These are phyloP conservation scores for Atlantisia rogersi DNA, from an alignment of 2,113 vertebrate genomes.

Conservation along the genomic window DNA sequence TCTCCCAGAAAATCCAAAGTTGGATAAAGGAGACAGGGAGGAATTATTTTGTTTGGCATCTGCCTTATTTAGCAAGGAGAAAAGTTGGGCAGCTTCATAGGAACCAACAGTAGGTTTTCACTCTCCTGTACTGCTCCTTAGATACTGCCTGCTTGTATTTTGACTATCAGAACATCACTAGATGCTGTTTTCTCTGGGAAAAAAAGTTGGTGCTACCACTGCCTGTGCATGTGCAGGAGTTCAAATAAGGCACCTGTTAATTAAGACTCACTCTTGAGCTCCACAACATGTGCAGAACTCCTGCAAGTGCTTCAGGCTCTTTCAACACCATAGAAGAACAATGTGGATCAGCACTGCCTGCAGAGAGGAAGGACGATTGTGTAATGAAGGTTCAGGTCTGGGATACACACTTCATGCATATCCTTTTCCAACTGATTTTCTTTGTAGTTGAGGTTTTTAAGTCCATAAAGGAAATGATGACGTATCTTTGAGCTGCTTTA, in stretches of 20 bases:
- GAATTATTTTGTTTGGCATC: constrained; percentile 54
- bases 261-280: background rate
- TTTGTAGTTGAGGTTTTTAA: background rate
- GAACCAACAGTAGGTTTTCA: background rate
- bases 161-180: background rate
- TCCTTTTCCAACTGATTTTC: background rate
- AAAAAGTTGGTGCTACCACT: background rate
- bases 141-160: background rate
- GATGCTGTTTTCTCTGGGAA: background rate
- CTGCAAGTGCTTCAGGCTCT: background rate
- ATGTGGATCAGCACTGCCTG: background rate
- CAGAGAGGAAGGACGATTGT: background rate
- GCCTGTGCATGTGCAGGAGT: background rate
- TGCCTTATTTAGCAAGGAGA: background rate
- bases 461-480: background rate
- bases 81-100: background rate
- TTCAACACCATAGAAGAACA: background rate
- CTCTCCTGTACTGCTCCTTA: background rate
- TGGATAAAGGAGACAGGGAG: background rate
- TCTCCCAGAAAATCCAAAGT: background rate
- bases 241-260: background rate
- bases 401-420: background rate
- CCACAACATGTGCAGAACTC: background rate
- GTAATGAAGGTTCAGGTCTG: background rate
- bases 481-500: background rate